These are phyloP conservation scores for Drosophila melanosoma DNA, from an alignment of 2,888 invertebrate genomes.

Conservation along the genomic window DNA sequence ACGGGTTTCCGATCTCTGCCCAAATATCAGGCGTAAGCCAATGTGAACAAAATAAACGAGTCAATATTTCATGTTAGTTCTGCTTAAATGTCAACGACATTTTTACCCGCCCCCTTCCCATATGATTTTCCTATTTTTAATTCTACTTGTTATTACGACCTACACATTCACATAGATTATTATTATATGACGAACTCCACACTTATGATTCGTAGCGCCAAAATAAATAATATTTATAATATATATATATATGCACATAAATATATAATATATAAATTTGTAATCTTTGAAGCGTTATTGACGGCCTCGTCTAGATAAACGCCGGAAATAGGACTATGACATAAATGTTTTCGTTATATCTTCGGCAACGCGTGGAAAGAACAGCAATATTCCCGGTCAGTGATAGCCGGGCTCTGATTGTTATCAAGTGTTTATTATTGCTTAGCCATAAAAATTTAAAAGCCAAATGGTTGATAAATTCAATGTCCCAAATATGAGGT, in stretches of 20 bases:
- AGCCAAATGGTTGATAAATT: background rate
- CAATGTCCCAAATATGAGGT: background rate
- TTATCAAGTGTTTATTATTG: conserved; percentile 65
- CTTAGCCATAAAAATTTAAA: conserved; percentile 21
- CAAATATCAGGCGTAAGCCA: conserved; percentile 34
- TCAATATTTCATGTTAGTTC: background rate
- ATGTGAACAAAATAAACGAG: conserved; percentile 21
- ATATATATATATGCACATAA: background rate
- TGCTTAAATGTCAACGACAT: conserved; percentile 7
- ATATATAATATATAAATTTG: conserved; percentile 11
- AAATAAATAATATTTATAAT: background rate
- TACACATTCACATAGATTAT: background rate
- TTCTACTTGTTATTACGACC: background rate
- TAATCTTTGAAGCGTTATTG: conserved; percentile 62
- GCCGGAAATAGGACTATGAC: conserved; percentile 19
- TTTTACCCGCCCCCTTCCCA: background rate
- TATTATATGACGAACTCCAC: background rate
- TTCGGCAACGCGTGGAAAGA: conserved; percentile 10
- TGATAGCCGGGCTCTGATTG: conserved; percentile 54
- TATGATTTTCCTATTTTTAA: background rate
- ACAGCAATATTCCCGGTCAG: conserved; percentile 25
- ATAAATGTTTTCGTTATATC: conserved; percentile 28
- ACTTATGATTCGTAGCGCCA: background rate
- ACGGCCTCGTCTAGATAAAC: conserved; percentile 44
- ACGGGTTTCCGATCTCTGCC: conserved; percentile 32